These are phyloP conservation scores for Cantharis lateralis DNA, from an alignment of 2,888 invertebrate species.

Conservation along the genomic window DNA sequence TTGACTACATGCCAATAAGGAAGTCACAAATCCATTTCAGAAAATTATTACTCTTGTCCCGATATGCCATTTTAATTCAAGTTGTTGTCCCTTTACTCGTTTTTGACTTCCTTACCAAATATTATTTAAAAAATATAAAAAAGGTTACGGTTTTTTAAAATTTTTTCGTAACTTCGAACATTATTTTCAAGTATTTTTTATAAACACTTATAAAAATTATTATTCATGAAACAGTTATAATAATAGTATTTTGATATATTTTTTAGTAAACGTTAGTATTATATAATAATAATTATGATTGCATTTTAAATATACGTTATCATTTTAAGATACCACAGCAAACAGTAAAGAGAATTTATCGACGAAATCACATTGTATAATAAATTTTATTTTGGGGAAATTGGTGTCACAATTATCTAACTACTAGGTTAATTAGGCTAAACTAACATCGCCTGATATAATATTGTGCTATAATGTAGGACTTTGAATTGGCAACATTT, in stretches of 20 bases:
- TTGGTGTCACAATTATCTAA: conserved; percentile 37
- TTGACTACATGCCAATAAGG: background rate
- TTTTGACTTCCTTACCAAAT: background rate
- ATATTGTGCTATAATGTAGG: conserved; percentile 36
- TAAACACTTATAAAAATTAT: conserved; percentile 1
- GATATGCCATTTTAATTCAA: background rate
- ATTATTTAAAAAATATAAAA: background rate
- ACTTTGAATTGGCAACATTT: conserved; percentile 33
- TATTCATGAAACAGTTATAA: background rate
- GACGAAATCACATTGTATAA: conserved; percentile 1
- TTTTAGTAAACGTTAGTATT: background rate
- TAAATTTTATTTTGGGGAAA: conserved; percentile 15
- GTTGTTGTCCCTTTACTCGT: background rate
- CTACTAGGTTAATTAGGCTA: conserved; percentile 27
- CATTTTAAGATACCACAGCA: conserved; percentile 1
- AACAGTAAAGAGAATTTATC: conserved; percentile 1
- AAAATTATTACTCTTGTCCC: background rate
- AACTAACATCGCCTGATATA: conserved; percentile 37
- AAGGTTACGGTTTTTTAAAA: background rate
- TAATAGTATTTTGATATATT: background rate
- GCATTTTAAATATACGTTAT: background rate
- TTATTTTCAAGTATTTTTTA: background rate
- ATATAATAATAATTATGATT: background rate
- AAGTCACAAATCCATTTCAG: background rate
- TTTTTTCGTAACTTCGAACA: background rate